A percentile compares a stretch with the other conserved stretches of the same genome.
phyloP scores from a whole-genome alignment of 2,113 vertebrate genomes.

The Regulus satrapa region DNA sequence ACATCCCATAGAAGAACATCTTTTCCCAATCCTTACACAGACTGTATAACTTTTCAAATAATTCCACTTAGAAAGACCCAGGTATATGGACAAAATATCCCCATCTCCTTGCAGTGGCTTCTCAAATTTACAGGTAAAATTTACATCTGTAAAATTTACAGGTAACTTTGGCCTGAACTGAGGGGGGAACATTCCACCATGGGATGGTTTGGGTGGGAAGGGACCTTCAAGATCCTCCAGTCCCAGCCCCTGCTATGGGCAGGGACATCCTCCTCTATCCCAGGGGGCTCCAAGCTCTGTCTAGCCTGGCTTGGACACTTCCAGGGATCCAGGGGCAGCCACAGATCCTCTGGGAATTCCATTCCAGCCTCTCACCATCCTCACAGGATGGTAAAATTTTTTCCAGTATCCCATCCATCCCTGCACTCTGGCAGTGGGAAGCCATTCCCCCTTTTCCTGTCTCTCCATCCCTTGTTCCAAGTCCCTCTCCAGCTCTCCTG shows the following conservation, averaged over 20 bases:
- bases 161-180: not conserved
- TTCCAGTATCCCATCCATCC: fast-evolving
- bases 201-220: not conserved
- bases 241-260: not conserved
- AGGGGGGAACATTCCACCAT: not conserved
- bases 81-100: not conserved
- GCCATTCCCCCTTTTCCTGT: not conserved
- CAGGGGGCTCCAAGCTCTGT: fast-evolving
- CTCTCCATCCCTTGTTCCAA: fast-evolving
- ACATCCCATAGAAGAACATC: not conserved
- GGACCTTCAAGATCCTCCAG: not conserved
- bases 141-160: not conserved
- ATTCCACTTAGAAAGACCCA: not conserved
- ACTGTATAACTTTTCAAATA: not conserved
- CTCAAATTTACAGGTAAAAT: not conserved
- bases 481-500: not conserved
- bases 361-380: fast-evolving
- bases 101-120: not conserved
- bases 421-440: not conserved
- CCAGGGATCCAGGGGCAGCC: fast-evolving
- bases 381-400: fast-evolving
- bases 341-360: not conserved
- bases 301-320: not conserved
- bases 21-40: fast-evolving
- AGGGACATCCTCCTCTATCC: not conserved